Evolutionary conservation across 1,140 invertebrate species (phyloP).

Genomic region (Drosophila parabipectinata): DNA sequence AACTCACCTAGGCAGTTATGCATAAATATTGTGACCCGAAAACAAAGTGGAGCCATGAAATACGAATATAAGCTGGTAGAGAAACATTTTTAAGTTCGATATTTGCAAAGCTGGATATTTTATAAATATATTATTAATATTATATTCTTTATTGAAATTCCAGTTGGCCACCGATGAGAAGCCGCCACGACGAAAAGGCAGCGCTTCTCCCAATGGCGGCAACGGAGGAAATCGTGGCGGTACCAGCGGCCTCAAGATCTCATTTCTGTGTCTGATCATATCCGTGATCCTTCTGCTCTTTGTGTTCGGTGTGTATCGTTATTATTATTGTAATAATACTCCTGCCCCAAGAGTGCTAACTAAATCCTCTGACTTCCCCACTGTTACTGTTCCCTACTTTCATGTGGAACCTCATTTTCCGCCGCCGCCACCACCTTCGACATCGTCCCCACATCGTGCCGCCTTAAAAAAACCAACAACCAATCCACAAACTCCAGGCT

Average conservation of each 20-base stretch:
- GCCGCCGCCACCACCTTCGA: slow-evolving; percentile 13
- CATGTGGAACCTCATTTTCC: slow-evolving; percentile 48
- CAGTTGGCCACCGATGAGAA: slow-evolving; percentile 71
- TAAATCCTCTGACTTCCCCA: slow-evolving; percentile 55
- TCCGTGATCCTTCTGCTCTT: slow-evolving; percentile 74
- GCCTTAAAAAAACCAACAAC: slow-evolving; percentile 13
- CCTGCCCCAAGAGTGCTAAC: slow-evolving; percentile 43
- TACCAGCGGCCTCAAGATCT: slow-evolving; percentile 72
- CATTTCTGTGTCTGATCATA: slow-evolving; percentile 77
- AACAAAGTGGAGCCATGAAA: slow-evolving; percentile 52
- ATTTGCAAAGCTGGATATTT: neutral
- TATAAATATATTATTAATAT: too few relatives aligned
- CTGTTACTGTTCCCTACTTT: slow-evolving; percentile 45
- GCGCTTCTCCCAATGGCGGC: slow-evolving; percentile 26
- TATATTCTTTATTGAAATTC: too few relatives aligned
- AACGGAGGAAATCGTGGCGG: slow-evolving; percentile 40
- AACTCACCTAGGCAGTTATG: slow-evolving; percentile 22
- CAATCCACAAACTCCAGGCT: slow-evolving; percentile 49
- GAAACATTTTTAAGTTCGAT: neutral
- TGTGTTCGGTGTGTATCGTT: slow-evolving; percentile 78
- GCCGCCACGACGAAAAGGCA: slow-evolving; percentile 53
- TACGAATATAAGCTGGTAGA: slow-evolving; percentile 71
- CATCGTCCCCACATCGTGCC: neutral
- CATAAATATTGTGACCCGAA: slow-evolving; percentile 33
- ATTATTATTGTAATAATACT: slow-evolving; percentile 30